Evolutionary conservation across 2,888 invertebrate genomes (phyloP), one percentile per base, ranked within the genome.

Genomic region (Rambutsinella grinnellia): DNA sequence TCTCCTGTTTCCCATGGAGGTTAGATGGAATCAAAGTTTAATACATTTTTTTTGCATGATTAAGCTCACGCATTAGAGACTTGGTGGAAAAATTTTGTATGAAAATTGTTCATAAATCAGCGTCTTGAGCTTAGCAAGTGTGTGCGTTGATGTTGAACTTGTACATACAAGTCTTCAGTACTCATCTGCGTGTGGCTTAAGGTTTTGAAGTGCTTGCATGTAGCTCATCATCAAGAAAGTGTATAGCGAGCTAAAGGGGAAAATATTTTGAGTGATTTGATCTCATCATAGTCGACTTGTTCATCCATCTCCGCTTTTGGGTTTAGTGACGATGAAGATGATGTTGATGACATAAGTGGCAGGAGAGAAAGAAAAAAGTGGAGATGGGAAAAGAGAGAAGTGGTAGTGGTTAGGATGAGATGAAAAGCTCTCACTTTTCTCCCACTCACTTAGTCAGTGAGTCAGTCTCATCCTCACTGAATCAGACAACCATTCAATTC

Each of bases 341-440:
- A 63, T 72, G 65, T 65, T 74, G 72, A 65, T 74, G 72, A 67
- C 66, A 66, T 57, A 66, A 75, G 60, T 69, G 51, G 54, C 47
- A 54, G 62, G 56, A n/a, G n/a, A n/a, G n/a, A n/a, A n/a, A n/a
- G n/a, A 26, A 15, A 24, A 17, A 17, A 58, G 58, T 58, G n/a
- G 36, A 28, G 15, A 58, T 27, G 21, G 53, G 53, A 21, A 19
- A 28, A 36, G n/a, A 36, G 49, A 26, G 26, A 67, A 67, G 62
- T 68, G 68, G 61, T 68, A 10, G 36, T 27, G 58, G 49, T 49
- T 13, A n/a, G 49, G 15, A n/a, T 17, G 15, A 51, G 75, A 62
- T 75, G 68, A 75, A 68, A 63, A 74, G 61, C 75, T 75, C 68
- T 68, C 66, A 72, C 60, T 65, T 65, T 60, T 58, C 61, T 70